Percentiles rank a stretch among this genome's conserved stretches.
Evolutionary conservation across 2,888 invertebrate genomes (phyloP).

Genomic region (Agrochola litura): DNA sequence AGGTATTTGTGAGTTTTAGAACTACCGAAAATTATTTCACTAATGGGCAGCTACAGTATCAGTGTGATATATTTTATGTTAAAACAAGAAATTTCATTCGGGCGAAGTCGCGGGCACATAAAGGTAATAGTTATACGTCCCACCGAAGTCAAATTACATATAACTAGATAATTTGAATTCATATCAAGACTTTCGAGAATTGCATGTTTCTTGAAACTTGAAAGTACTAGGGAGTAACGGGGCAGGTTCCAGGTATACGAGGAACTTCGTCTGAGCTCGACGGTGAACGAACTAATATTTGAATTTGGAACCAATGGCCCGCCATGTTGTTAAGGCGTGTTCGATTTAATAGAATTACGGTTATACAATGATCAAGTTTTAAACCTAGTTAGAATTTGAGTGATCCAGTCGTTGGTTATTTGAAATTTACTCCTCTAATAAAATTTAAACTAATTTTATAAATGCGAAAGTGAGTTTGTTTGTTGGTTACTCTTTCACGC

Average conservation of each 20-base stretch:
- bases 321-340: slow-evolving; percentile 59
- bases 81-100: background rate
- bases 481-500: no score
- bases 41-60: background rate
- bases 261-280: slow-evolving; percentile 36
- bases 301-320: slow-evolving; percentile 56
- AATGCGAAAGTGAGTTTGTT: no score
- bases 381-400: background rate
- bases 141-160: background rate
- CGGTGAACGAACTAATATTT: slow-evolving; percentile 59
- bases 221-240: slow-evolving; percentile 8
- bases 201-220: background rate
- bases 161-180: slow-evolving; percentile 14
- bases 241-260: slow-evolving; percentile 12
- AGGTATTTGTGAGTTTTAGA: no score
- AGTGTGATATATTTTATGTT: background rate
- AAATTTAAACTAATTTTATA: background rate
- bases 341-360: background rate
- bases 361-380: background rate
- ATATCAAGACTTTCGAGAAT: background rate
- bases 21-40: background rate
- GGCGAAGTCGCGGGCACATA: background rate
- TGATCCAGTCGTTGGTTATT: background rate
- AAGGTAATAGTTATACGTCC: background rate
- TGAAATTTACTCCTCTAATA: background rate